A percentile compares a stretch with the other conserved stretches of the same genome.
Evolutionary conservation across 2,113 vertebrate genomes (phyloP).

Genomic region (Oncorhynchus keta): DNA sequence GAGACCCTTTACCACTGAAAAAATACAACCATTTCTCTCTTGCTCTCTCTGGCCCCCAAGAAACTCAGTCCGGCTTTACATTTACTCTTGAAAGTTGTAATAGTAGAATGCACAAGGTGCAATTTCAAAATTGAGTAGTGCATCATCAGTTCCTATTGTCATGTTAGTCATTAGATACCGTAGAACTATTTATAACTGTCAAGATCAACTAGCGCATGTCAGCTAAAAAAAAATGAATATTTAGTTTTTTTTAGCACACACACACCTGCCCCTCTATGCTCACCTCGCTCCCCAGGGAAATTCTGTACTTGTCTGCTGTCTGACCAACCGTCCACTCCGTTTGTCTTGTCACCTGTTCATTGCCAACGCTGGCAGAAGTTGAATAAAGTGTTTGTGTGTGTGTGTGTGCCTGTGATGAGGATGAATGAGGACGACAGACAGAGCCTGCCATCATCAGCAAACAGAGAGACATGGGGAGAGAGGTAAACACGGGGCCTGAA

Average conservation of each 20-base stretch:
- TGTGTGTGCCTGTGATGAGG: neutral
- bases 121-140: no score
- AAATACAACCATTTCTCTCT: neutral
- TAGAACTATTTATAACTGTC: no score
- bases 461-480: neutral
- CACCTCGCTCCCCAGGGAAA: neutral
- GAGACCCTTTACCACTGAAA: neutral
- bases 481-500: neutral
- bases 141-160: no score
- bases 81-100: no score
- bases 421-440: neutral
- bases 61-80: neutral
- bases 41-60: neutral
- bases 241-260: neutral
- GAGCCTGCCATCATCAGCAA: neutral
- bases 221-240: neutral
- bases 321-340: neutral
- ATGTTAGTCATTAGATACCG: no score
- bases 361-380: neutral
- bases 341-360: neutral
- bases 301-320: neutral
- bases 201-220: no score
- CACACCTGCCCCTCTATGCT: neutral
- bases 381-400: conserved; percentile 2
- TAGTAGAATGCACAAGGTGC: no score